Base-by-base conservation (phyloP, 2,888 invertebrate genomes). In the Perizoma flavofasciatum region DNA sequence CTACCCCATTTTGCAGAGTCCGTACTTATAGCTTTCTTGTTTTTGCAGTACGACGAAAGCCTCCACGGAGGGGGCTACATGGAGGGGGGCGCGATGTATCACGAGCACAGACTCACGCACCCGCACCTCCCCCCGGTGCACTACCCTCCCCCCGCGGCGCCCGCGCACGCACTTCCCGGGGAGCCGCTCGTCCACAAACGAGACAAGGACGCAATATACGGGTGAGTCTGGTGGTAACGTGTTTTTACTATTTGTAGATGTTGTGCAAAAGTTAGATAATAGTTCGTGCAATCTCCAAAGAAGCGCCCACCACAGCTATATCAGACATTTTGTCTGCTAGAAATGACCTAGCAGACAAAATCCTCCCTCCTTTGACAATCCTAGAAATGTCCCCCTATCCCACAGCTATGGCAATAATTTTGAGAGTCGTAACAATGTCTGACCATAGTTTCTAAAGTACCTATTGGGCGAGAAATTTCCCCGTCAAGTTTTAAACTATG, bases 181-280 rank as follows among this genome's bases (percentile, higher is more conserved):
- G 95, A 93, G 91, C 97, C 97, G 79, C 97, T 98, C 92, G 97
- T 97, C 79, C 97, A 97, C 93, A 98, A 98, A 94, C 94, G 98
- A 87, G 98, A 98, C 94, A 98, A 98, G 94, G 98, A 98, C 94
- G 98, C 98, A 86, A 98, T 98, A 89, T 98, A 98, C 93, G 98
- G 98, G 98, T 98, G 95, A 97, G 97, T 95, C 71, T 54, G 72
- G 83, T 82, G 91, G 90, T 91, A 91, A 89, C 64, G 89, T 88
- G 81, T 76, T 61, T 55, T 65, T 68, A 3, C 37, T 60, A 45
- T 55, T 49, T 61, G 11, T 61, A 50, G 49, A 49, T 65, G 49
- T 57, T 56, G 47, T 56, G 22, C 22, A 22, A 22, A 22, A 22
- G 1, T 1, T 22, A 22, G 3, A 2, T 22, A 22, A 22, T 22